Evolutionary conservation across 2,797 vertebrate species (phyloP).

Genomic region (Hippopotamyrus pictus): DNA sequence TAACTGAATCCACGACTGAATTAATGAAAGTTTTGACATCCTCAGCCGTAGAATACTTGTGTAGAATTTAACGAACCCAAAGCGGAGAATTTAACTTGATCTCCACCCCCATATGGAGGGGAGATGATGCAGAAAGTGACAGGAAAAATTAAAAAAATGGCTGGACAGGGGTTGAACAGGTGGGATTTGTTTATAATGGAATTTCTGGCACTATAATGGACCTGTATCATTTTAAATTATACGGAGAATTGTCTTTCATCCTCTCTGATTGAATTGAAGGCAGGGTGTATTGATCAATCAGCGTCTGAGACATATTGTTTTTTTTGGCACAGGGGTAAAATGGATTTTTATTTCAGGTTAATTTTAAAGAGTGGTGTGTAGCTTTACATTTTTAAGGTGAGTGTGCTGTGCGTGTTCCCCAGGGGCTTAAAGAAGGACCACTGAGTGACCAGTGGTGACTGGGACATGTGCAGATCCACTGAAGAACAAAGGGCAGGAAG

Average conservation of each 20-base stretch:
- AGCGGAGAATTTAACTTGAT: not conserved
- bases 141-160: not conserved
- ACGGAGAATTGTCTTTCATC: constrained; percentile 40
- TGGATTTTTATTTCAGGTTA: constrained; percentile 23
- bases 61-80: not conserved
- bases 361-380: constrained; percentile 19
- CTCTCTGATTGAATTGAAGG: constrained; percentile 38
- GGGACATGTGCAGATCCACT: not conserved
- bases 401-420: not conserved
- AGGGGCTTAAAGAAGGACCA: not conserved
- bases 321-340: not conserved
- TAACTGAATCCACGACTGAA: not conserved
- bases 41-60: not conserved
- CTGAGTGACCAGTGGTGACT: not conserved
- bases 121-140: not conserved
- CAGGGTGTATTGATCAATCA: constrained; percentile 37
- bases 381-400: not conserved
- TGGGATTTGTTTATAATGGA: constrained; percentile 22
- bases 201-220: constrained; percentile 31
- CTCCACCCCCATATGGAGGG: not conserved
- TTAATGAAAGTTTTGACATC: constrained; percentile 14
- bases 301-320: constrained; percentile 12
- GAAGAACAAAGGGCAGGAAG: constrained; percentile 20
- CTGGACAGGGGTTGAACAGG: not conserved
- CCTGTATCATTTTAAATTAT: constrained; percentile 37